Conservation (phyloP, 2,888 invertebrate species). For the Willowsia nigromaculata region DNA sequence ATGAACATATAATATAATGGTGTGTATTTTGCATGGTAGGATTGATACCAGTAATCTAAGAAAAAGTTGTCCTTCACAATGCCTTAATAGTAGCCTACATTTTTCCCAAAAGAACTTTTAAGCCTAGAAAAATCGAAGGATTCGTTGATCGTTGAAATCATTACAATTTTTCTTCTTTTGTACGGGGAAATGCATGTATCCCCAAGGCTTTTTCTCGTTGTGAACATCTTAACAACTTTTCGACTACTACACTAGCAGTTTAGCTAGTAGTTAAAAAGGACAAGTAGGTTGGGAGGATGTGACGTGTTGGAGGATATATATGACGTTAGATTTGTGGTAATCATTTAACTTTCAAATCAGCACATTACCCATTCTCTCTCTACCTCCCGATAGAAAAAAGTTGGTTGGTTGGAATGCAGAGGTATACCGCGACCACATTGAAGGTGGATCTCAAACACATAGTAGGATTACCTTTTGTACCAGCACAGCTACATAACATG, state of each 20-base stretch:
- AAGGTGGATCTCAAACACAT: neutral
- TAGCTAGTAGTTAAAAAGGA: slow-evolving; percentile 25
- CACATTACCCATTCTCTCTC: slow-evolving; percentile 52
- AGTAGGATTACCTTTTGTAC: slow-evolving; percentile 23
- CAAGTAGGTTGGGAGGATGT: slow-evolving; percentile 32
- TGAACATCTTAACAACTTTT: slow-evolving; percentile 51
- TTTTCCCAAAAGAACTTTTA: neutral
- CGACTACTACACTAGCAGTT: slow-evolving; percentile 24
- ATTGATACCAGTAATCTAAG: neutral
- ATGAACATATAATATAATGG: neutral
- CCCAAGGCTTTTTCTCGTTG: slow-evolving; percentile 21
- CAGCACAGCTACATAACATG: neutral
- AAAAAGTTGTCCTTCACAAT: neutral
- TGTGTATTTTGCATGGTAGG: neutral
- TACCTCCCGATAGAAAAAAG: slow-evolving; percentile 38
- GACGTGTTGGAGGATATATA: slow-evolving; percentile 52
- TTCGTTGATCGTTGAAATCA: slow-evolving; percentile 1
- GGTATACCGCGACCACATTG: neutral
- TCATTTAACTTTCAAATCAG: slow-evolving; percentile 67
- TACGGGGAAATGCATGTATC: neutral
- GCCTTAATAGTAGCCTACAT: neutral
- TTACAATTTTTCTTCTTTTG: slow-evolving; percentile 26
- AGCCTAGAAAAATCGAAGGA: slow-evolving; percentile 19
- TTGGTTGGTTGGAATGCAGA: too few relatives aligned
- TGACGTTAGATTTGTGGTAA: slow-evolving; percentile 65